phyloP scores from a whole-genome alignment of 53 echinoderm and acorn worm species.

The Mesocentrotus franciscanus region DNA sequence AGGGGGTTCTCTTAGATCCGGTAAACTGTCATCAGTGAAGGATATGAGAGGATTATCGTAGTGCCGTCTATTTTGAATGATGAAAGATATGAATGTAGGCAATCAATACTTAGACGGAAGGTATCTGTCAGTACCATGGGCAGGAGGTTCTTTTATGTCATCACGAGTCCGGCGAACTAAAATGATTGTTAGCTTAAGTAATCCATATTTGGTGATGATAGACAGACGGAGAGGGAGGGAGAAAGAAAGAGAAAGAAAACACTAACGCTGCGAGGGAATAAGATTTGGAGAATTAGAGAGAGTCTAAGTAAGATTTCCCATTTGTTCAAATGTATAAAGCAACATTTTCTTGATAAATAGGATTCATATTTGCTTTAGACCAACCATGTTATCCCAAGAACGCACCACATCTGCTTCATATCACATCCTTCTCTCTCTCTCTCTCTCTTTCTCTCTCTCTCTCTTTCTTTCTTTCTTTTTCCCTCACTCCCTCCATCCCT shows the following conservation, averaged over 20 bases:
- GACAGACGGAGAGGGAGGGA: background rate
- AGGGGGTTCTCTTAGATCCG: too few relatives aligned
- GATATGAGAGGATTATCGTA: background rate
- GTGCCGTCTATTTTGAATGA: background rate
- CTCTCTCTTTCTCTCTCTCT: background rate
- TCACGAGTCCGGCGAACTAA: background rate
- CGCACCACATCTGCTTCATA: background rate
- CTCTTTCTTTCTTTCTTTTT: background rate
- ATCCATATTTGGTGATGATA: background rate
- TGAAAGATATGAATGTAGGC: background rate
- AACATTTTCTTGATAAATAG: background rate
- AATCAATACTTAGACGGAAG: background rate
- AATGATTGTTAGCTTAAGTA: conserved; percentile 25
- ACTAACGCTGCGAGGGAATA: background rate
- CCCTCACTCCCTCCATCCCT: background rate
- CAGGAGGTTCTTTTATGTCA: conserved; percentile 24
- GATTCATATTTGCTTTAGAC: background rate
- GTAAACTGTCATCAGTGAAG: background rate
- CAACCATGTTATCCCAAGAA: conserved; percentile 16
- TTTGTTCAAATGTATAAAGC: too few relatives aligned
- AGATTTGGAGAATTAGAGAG: background rate
- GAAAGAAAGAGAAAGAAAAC: background rate
- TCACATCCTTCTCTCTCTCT: background rate
- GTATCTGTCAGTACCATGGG: background rate
- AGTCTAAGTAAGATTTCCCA: background rate